A percentile compares a stretch with the other conserved stretches of the same genome.
Evolutionary conservation across 2,888 invertebrate genomes (phyloP).

Genomic region (Entomobrya multifasciata): DNA sequence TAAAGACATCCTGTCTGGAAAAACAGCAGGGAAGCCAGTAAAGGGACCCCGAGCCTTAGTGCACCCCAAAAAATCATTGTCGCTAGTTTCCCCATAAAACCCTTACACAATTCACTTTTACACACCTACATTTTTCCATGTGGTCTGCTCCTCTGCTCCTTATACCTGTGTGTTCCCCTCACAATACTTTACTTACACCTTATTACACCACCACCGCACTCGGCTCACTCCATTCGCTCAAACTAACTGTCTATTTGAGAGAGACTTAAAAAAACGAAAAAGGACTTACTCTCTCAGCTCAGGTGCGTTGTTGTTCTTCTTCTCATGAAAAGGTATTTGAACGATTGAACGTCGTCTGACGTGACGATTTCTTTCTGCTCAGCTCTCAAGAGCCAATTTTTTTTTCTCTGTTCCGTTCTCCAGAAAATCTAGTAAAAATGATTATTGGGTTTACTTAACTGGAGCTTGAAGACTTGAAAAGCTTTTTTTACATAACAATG

Average conservation of each 20-base stretch:
- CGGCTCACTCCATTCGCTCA: not conserved
- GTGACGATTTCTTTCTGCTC: conserved; percentile 19
- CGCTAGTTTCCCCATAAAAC: conserved; percentile 42
- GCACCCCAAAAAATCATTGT: conserved; percentile 46
- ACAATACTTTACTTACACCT: not conserved
- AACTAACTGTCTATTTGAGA: not conserved
- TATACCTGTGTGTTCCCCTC: conserved; percentile 7
- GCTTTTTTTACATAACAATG: conserved; percentile 11
- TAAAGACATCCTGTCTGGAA: conserved; percentile 48
- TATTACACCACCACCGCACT: not conserved
- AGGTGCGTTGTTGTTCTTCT: not conserved
- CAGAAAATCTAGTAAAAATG: conserved; percentile 28
- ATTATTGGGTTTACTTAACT: conserved; percentile 41
- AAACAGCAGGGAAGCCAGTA: conserved; percentile 21
- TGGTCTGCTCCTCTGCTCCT: not conserved
- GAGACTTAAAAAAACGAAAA: too few relatives aligned
- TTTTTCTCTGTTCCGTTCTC: not conserved
- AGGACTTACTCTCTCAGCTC: too few relatives aligned
- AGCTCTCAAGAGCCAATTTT: not conserved
- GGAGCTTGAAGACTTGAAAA: conserved; percentile 14
- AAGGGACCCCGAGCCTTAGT: conserved; percentile 20
- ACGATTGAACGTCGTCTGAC: not conserved
- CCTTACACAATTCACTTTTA: not conserved
- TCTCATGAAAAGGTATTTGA: conserved; percentile 46
- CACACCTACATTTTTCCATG: not conserved